Percentiles rank a stretch among this genome's conserved stretches.
These are phyloP conservation scores for Muntiacus muntjak DNA, from an alignment of 2,113 vertebrate genomes.

Conservation along the genomic window DNA sequence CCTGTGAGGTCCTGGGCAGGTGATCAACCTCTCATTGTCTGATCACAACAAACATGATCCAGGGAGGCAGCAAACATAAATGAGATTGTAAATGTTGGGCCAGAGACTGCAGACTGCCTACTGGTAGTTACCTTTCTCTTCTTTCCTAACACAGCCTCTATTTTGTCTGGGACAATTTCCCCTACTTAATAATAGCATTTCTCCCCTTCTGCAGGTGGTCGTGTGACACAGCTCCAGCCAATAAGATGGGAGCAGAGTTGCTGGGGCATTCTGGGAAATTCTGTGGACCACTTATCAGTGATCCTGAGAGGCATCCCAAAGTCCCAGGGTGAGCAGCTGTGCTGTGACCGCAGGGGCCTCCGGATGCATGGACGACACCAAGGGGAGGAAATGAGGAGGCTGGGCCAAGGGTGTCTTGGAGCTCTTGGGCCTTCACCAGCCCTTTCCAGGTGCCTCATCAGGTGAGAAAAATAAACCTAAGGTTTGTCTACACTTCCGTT, in stretches of 20 bases:
- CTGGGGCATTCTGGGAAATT: background rate
- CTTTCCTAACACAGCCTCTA: background rate
- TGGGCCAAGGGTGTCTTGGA: fast-evolving
- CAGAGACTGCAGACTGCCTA: background rate
- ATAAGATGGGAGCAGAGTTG: background rate
- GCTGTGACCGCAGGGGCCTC: background rate
- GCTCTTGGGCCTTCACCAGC: background rate
- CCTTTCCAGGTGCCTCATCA: background rate
- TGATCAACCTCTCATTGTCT: background rate
- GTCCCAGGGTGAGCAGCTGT: fast-evolving
- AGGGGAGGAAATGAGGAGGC: background rate
- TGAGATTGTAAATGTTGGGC: background rate
- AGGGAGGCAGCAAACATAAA: background rate
- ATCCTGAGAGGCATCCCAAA: too few relatives aligned
- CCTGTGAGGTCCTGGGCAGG: background rate
- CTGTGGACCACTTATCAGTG: fast-evolving
- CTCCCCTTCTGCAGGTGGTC: background rate
- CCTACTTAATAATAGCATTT: background rate
- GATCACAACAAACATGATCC: background rate
- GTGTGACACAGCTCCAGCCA: background rate
- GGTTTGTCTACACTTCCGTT: background rate
- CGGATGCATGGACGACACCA: fast-evolving
- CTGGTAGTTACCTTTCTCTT: too few relatives aligned
- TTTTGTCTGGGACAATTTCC: background rate
- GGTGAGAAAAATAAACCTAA: background rate